Evolutionary conservation across 2,797 vertebrate genomes (phyloP).

Genomic region (Hafferia zeledoni): DNA sequence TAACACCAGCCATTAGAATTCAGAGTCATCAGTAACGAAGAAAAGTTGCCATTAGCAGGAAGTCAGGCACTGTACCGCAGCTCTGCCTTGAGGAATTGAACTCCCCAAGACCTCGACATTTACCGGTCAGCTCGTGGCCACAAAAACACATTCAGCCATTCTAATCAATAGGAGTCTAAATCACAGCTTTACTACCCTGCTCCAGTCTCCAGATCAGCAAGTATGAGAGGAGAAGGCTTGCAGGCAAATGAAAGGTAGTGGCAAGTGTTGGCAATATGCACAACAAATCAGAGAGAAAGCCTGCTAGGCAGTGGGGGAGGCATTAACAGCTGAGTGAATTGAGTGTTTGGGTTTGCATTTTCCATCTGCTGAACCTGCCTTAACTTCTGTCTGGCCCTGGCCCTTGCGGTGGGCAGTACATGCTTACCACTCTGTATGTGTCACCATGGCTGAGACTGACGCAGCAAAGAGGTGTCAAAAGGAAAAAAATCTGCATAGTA

Average conservation of each 20-base stretch:
- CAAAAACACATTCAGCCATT: neutral
- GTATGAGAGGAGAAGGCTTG: neutral
- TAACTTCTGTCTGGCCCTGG: neutral
- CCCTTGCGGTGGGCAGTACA: fast-evolving
- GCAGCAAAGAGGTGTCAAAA: neutral
- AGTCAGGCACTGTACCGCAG: neutral
- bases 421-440: neutral
- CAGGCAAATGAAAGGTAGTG: neutral
- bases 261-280: neutral
- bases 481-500: neutral
- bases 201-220: neutral
- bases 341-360: neutral
- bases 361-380: neutral
- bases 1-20: conserved; percentile 11
- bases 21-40: neutral
- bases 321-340: neutral
- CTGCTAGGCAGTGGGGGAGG: neutral
- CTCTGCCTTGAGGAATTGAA: neutral
- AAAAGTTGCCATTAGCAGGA: conserved; percentile 6
- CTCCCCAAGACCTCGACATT: neutral
- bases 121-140: neutral
- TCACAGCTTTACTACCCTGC: neutral
- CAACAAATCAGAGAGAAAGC: neutral
- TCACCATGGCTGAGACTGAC: fast-evolving
- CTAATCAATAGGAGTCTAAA: neutral